phyloP scores from a whole-genome alignment of 2,888 invertebrate genomes.

The Charanyca ferruginea region DNA sequence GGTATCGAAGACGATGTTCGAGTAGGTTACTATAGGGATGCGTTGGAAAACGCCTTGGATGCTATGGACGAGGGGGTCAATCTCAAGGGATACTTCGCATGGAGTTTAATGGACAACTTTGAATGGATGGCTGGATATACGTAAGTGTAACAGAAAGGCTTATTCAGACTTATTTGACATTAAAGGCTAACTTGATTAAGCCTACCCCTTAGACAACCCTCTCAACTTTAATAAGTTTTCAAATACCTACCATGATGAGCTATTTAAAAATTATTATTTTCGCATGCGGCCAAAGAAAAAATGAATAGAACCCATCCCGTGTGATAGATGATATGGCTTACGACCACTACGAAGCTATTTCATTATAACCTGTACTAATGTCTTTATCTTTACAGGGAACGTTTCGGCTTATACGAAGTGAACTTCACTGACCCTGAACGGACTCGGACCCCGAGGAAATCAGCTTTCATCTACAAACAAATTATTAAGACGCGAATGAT shows the following conservation, averaged over 20 bases:
- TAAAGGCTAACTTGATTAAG: too few species aligned
- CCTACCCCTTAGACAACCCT: too few species aligned
- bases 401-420: conserved; percentile 67
- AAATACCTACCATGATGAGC: too few species aligned
- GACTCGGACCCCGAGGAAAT: conserved; percentile 64
- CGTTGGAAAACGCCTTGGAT: conserved; percentile 81
- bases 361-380: not conserved
- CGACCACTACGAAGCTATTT: not conserved
- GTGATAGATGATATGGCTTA: not conserved
- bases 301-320: not conserved
- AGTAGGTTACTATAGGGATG: conserved; percentile 79
- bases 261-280: too few species aligned
- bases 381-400: conserved; percentile 58
- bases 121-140: conserved; percentile 92
- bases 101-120: conserved; percentile 93
- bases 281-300: not conserved
- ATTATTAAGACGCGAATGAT: conserved; percentile 62
- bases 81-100: conserved; percentile 90
- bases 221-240: too few species aligned
- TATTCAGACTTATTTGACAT: too few species aligned
- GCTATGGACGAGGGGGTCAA: conserved; percentile 85
- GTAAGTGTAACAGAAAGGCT: conserved; percentile 74
- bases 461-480: conserved; percentile 67
- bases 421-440: conserved; percentile 63
- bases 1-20: conserved; percentile 83